Conservation (phyloP, 2,113 vertebrate species). For the Antechinus stuartii region DNA sequence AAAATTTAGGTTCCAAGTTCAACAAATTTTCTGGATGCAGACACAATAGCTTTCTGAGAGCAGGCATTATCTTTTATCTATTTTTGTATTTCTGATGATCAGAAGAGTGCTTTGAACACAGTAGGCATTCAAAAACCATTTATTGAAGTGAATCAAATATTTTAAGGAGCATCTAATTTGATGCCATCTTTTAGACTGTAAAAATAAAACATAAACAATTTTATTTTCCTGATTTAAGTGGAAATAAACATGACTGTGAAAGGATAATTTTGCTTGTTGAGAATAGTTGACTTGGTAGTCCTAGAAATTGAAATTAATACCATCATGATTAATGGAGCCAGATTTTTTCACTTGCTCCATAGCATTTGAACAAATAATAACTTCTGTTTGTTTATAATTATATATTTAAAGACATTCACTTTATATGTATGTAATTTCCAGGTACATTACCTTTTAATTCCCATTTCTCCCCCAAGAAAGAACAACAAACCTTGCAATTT, state of each 20-base stretch:
- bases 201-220: not conserved
- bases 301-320: not conserved
- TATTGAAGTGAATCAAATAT: not conserved
- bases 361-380: not conserved
- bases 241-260: not conserved
- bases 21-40: not conserved
- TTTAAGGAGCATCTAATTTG: constrained; percentile 19
- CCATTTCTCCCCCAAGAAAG: not conserved
- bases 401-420: not conserved
- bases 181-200: not conserved
- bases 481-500: constrained; percentile 10
- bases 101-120: not conserved
- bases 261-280: constrained; percentile 18
- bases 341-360: not conserved
- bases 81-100: not conserved
- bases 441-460: not conserved
- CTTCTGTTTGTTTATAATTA: not conserved
- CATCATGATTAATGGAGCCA: not conserved
- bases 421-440: not conserved
- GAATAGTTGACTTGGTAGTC: not conserved
- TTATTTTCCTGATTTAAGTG: not conserved
- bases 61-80: not conserved
- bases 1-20: not conserved
- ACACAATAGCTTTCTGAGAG: not conserved
- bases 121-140: not conserved